Base-by-base conservation (phyloP, 2,888 invertebrate genomes). In the Tillus elongatus region DNA sequence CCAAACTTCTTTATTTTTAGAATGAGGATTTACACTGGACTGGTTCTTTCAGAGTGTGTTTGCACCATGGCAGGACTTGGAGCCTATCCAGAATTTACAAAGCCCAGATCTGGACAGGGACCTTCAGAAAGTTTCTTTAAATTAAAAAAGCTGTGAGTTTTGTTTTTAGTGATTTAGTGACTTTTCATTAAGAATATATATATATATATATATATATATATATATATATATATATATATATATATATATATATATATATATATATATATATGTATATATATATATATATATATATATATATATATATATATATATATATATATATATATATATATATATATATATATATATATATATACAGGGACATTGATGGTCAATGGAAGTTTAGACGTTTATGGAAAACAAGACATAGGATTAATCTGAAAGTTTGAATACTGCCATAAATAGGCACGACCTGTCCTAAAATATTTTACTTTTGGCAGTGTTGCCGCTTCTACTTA, bases 61-160 rank as follows among this genome's bases (percentile, higher is more conserved):
- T 93, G 93, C 57, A 87, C 88, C 10, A 80, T 86, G 63, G 82
- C 88, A 2, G 92, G 91, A 0, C 69, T 97, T 9, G 97, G 96
- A 2, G 89, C 88, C 1, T 97, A 97, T 65, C 96, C 96, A 0
- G 70, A 70, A 0, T 69, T 71, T 15, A 74, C 80, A 0, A 72
- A 77, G 36, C 77, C 87, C n/a, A 74, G 73, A 49, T 71, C 83
- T 39, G 95, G 95, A 0, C 74, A 80, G 53, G 97, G 96, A 2
- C 96, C 96, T 0, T 79, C 82, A 13, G 72, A 73, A 40, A 74
- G 79, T 43, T 84, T 82, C 53, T 66, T 72, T 47, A 71, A 72
- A 43, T 61, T 84, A 60, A 52, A 53, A 33, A 39, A 57, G 47
- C 45, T 59, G 59, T 60, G 54, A 47, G 52, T 36, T 28, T 19